Percentiles rank a stretch among this genome's conserved stretches.
Evolutionary conservation across 2,113 vertebrate genomes (phyloP).

Genomic region (Indicator indicator): DNA sequence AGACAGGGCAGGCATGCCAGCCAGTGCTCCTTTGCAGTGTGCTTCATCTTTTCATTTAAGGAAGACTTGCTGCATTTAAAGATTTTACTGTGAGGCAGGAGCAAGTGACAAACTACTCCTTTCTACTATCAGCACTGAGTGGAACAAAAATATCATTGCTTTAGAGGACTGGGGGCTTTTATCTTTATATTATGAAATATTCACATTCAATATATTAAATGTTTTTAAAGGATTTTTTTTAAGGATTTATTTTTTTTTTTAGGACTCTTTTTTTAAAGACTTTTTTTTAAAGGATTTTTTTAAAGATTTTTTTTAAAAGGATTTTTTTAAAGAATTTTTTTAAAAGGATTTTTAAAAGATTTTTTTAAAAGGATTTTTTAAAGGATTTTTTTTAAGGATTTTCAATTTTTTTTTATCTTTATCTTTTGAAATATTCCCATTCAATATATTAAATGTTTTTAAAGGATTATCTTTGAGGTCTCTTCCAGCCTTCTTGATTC

Average conservation of each 20-base stretch:
- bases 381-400: too few relatives aligned
- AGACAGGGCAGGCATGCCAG: background rate
- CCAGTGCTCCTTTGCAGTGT: background rate
- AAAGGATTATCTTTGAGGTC: too few relatives aligned
- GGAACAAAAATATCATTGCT: background rate
- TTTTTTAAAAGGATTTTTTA: too few relatives aligned
- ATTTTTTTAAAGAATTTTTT: too few relatives aligned
- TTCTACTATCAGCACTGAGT: background rate
- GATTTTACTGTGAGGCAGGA: background rate
- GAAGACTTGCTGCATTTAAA: background rate
- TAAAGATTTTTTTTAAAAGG: too few relatives aligned
- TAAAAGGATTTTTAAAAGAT: too few relatives aligned
- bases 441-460: too few relatives aligned
- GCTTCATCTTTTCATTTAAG: conserved; percentile 25
- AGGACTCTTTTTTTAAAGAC: background rate
- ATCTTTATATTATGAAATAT: too few relatives aligned
- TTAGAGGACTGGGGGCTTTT: background rate
- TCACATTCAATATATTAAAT: background rate
- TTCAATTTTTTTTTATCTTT: too few relatives aligned
- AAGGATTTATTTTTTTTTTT: too few relatives aligned
- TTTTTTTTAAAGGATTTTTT: background rate
- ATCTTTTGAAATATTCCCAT: too few relatives aligned
- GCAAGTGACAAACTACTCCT: conserved; percentile 8
- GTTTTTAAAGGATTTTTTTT: background rate
- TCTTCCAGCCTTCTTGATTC: too few relatives aligned